Evolutionary conservation across 2,888 invertebrate species (phyloP), one percentile per base, ranked within the genome.

Genomic region (Calliphora vomitoria): DNA sequence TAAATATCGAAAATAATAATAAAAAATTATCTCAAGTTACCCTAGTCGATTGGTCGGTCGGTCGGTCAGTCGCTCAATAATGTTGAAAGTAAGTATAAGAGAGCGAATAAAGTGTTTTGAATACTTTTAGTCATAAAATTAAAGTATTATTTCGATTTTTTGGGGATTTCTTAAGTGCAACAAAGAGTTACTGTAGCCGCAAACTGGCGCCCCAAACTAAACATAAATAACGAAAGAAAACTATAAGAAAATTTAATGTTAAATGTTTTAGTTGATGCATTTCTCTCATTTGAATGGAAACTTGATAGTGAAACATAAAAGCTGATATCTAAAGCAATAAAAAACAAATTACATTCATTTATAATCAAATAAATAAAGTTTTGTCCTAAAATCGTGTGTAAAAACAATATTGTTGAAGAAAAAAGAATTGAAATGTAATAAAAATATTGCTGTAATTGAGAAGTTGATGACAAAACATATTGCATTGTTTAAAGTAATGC

Each of bases 1-100:
- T 60, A 62, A 60, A 60, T 55, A 50, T 38, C 44, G 15, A 62
- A 47, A 60, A 47, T 8, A 15, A n/a, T 31, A 31, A 69, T 69
- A 69, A 55, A 25, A 55, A 75, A 50, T 75, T 75, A 75, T 75
- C 75, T 75, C 62, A 64, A 75, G 64, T 75, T 75, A 75, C 62
- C 20, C 8, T 1, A 20, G 58, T 5, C 72, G n/a, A n/a, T n/a
- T n/a, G 4, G 41, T 72, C 62, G n/a, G 0, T 38, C 8, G 15
- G n/a, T n/a, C 72, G 4, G 41, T 72, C 62, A 35, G 0, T 38
- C 8, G 15, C 38, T 35, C 10, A 38, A 62, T 62, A 62, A 35
- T 66, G 20, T 66, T n/a, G 31, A 31, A 31, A 31, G 10, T 44
- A 10, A 1, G 13, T 44, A 13, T 44, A 44, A 13, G 8, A 44